Evolutionary conservation across 2,888 invertebrate species (phyloP).

Genomic region (Oscheius sp.): DNA sequence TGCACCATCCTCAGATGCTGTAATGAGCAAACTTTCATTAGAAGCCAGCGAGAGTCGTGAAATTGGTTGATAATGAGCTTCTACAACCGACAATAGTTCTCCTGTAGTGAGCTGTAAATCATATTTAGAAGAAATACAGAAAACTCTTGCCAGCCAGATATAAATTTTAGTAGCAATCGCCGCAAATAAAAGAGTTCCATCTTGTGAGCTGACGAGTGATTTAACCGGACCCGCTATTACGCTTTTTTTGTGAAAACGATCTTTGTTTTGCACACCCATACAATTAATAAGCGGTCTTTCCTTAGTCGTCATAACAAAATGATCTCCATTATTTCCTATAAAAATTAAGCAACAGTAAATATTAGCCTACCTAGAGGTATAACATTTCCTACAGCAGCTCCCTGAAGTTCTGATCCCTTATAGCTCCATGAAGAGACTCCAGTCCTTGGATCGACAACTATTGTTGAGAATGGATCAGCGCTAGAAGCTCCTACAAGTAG

Average conservation of each 20-base stretch:
- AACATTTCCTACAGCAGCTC: constrained; percentile 45
- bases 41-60: constrained; percentile 46
- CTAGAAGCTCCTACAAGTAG: constrained; percentile 44
- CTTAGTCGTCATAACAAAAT: constrained; percentile 48
- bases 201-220: constrained; percentile 38
- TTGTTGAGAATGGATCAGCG: constrained; percentile 56
- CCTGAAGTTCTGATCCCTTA: constrained; percentile 63
- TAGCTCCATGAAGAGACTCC: constrained; percentile 60
- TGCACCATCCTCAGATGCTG: constrained; percentile 55
- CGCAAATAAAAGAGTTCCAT: constrained; percentile 55
- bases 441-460: constrained; percentile 59
- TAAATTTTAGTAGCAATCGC: constrained; percentile 56
- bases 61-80: constrained; percentile 60
- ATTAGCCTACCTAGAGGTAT: constrained; percentile 55
- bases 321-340: constrained; percentile 49
- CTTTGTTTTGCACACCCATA: constrained; percentile 49
- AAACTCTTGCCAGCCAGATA: constrained; percentile 50
- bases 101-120: constrained; percentile 51
- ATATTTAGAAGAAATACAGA: not conserved
- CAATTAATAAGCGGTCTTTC: constrained; percentile 55
- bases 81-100: constrained; percentile 51
- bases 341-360: no score
- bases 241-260: constrained; percentile 49
- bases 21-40: constrained; percentile 54
- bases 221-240: constrained; percentile 49